These are phyloP conservation scores for Bombylius major DNA, from an alignment of 2,888 invertebrate genomes.

Conservation along the genomic window DNA sequence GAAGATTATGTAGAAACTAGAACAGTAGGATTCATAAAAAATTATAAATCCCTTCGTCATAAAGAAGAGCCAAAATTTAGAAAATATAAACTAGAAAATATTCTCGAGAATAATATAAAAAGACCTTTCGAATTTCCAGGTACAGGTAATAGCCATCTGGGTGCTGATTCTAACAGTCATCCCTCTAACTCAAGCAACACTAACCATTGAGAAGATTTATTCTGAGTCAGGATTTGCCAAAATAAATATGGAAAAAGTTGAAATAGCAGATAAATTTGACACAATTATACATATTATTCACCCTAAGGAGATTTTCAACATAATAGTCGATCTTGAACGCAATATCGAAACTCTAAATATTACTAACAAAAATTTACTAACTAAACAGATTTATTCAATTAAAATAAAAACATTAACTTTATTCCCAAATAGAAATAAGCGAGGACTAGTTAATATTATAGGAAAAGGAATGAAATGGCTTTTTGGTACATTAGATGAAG, in stretches of 20 bases:
- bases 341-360: background rate
- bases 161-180: background rate
- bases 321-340: background rate
- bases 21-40: no score
- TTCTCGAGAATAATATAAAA: no score
- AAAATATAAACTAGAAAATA: no score
- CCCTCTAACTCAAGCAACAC: background rate
- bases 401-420: background rate
- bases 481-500: no score
- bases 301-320: background rate
- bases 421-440: no score
- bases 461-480: no score
- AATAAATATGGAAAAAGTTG: background rate
- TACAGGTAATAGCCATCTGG: no score
- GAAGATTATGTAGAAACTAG: no score
- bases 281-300: constrained; percentile 1
- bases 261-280: background rate
- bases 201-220: background rate
- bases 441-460: constrained; percentile 3
- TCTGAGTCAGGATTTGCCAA: background rate
- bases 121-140: no score
- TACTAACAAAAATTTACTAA: background rate
- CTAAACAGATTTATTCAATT: constrained; percentile 1
- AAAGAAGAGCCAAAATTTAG: no score
- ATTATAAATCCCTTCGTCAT: no score